These are phyloP conservation scores for Acestrorhynchus altus DNA, from an alignment of 2,797 vertebrate species.

Conservation along the genomic window DNA sequence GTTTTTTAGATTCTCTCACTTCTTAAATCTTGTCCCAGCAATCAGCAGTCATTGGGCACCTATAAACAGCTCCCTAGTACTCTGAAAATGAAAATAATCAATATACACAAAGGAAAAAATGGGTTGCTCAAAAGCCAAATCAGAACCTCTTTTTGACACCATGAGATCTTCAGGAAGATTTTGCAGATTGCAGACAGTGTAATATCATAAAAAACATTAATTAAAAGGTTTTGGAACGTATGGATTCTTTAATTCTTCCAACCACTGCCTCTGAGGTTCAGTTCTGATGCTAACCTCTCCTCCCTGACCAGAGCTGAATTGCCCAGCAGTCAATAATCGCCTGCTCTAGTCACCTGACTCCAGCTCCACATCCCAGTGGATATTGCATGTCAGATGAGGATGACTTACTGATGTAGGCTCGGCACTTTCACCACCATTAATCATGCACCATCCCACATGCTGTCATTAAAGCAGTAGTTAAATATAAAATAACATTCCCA, in stretches of 20 bases:
- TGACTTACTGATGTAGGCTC: constrained; percentile 17
- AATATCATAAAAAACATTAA: too few species aligned
- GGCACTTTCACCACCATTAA: constrained; percentile 8
- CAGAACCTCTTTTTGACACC: too few species aligned
- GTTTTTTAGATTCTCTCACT: too few species aligned
- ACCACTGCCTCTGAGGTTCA: constrained; percentile 12
- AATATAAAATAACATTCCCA: background rate
- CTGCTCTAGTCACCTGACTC: constrained; percentile 12
- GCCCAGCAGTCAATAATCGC: constrained; percentile 42
- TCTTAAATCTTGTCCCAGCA: too few species aligned
- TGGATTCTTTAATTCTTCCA: background rate
- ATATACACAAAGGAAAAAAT: too few species aligned
- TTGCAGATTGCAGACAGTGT: too few species aligned
- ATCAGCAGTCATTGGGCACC: too few species aligned
- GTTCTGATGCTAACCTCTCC: constrained; percentile 40
- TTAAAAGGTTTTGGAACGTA: too few species aligned
- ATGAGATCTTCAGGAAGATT: too few species aligned
- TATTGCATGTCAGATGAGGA: constrained; percentile 28
- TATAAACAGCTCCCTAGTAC: too few species aligned
- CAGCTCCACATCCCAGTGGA: constrained; percentile 1
- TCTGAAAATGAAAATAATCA: too few species aligned
- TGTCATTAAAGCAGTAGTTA: background rate
- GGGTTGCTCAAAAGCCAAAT: too few species aligned
- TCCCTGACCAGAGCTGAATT: constrained; percentile 15
- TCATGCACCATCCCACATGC: background rate